Conservation (phyloP, 37 sponge, comb jelly and placozoan species). For the Chondrosia reniformis region DNA sequence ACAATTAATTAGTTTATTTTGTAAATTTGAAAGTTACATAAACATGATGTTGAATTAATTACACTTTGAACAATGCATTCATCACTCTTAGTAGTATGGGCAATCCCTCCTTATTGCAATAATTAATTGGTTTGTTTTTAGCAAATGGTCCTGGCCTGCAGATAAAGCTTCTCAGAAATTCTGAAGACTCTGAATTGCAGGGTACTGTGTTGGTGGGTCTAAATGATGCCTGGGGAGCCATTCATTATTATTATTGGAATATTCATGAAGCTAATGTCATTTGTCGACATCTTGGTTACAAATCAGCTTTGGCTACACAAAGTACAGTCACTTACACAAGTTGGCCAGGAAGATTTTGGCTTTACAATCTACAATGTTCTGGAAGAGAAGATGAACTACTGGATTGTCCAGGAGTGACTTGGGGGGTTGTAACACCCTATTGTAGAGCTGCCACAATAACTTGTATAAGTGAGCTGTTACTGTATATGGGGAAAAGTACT, state of each 20-base stretch:
- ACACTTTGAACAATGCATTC: too few species aligned
- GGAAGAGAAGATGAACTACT: neutral
- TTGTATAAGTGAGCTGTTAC: too few species aligned
- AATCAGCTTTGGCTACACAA: neutral
- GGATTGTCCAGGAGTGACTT: neutral
- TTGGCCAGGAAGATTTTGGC: neutral
- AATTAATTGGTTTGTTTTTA: neutral
- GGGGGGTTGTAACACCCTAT: neutral
- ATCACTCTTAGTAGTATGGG: too few species aligned
- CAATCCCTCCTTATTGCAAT: too few species aligned
- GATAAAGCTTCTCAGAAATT: neutral
- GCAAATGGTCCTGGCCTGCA: neutral
- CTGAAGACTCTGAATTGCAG: neutral
- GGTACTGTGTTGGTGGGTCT: conserved; percentile 3
- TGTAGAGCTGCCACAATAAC: too few species aligned
- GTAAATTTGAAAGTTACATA: too few species aligned
- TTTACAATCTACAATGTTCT: neutral
- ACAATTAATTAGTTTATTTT: too few species aligned
- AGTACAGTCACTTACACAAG: neutral
- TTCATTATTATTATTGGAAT: neutral
- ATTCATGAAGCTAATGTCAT: neutral
- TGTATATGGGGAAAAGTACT: too few species aligned
- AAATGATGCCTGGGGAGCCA: conserved; percentile 14
- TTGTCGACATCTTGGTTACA: conserved; percentile 3
- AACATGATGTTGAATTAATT: too few species aligned